Percentiles rank a stretch among this genome's conserved stretches.
Conservation (phyloP, 2,888 invertebrate genomes). For the Sicus ferrugineus region DNA sequence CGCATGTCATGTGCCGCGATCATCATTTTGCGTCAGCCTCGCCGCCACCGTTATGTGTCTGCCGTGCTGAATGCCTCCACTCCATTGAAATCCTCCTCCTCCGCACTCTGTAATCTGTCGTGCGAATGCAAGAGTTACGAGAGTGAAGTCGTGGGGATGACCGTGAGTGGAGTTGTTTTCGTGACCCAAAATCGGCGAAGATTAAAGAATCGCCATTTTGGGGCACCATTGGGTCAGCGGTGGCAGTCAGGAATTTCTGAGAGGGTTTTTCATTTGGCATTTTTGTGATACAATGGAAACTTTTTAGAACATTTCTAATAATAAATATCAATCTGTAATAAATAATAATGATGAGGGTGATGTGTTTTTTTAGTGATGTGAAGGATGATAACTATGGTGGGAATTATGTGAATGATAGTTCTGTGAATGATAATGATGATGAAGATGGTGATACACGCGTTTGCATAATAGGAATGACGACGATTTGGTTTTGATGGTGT, state of each 20-base stretch:
- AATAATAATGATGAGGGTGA: too few relatives aligned
- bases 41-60: constrained; percentile 15
- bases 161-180: constrained; percentile 15
- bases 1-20: background rate
- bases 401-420: too few relatives aligned
- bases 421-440: too few relatives aligned
- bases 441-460: too few relatives aligned
- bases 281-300: background rate
- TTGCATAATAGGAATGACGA: too few relatives aligned
- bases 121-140: constrained; percentile 1
- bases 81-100: too few relatives aligned
- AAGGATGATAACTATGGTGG: too few relatives aligned
- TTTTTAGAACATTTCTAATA: background rate
- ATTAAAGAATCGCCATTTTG: constrained; percentile 10
- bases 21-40: constrained; percentile 6
- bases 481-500: too few relatives aligned
- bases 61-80: background rate
- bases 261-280: background rate
- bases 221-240: background rate
- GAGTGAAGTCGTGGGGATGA: background rate
- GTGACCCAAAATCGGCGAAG: constrained; percentile 29
- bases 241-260: background rate
- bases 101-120: too few relatives aligned
- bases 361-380: too few relatives aligned
- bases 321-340: too few relatives aligned